A percentile compares a stretch with the other conserved stretches of the same genome.
Conservation (phyloP, 1,140 invertebrate species). For the Drosophila kikkawai region DNA sequence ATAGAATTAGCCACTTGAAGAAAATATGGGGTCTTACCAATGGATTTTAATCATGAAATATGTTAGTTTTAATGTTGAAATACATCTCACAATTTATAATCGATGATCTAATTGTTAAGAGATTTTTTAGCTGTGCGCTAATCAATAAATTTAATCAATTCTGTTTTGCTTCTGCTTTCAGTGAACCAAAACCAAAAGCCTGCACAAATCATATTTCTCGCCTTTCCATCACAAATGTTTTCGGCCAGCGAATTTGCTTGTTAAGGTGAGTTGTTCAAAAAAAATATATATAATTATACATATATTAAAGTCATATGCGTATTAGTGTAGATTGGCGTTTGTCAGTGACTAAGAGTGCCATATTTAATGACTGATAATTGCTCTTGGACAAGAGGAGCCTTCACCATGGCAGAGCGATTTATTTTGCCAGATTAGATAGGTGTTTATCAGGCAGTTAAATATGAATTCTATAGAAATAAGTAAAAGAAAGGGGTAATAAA, state of each 20-base stretch:
- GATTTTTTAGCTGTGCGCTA: neutral
- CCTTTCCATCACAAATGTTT: constrained; percentile 58
- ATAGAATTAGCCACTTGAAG: constrained; percentile 30
- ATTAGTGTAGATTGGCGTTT: constrained; percentile 44
- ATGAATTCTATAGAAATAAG: neutral
- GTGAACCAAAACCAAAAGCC: constrained; percentile 39
- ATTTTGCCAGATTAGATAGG: constrained; percentile 34
- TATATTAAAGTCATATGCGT: constrained; percentile 20
- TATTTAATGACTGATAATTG: constrained; percentile 49
- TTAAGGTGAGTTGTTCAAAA: constrained; percentile 65
- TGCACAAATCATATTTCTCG: constrained; percentile 38
- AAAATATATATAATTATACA: constrained; percentile 27
- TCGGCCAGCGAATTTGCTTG: constrained; percentile 49
- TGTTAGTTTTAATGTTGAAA: neutral
- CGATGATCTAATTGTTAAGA: neutral
- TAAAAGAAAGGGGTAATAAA: neutral
- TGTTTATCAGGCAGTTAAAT: neutral
- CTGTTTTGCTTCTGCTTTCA: constrained; percentile 47
- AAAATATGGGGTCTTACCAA: constrained; percentile 12
- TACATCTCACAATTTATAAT: neutral
- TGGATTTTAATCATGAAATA: too few species aligned
- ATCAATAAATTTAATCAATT: constrained; percentile 18
- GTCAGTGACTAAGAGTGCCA: constrained; percentile 44
- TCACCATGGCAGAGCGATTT: constrained; percentile 3
- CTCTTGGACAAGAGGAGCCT: constrained; percentile 19